Percentiles rank a stretch among this genome's conserved stretches.
Conservation (phyloP, 2,113 vertebrate species). For the Caranx melampygus region DNA sequence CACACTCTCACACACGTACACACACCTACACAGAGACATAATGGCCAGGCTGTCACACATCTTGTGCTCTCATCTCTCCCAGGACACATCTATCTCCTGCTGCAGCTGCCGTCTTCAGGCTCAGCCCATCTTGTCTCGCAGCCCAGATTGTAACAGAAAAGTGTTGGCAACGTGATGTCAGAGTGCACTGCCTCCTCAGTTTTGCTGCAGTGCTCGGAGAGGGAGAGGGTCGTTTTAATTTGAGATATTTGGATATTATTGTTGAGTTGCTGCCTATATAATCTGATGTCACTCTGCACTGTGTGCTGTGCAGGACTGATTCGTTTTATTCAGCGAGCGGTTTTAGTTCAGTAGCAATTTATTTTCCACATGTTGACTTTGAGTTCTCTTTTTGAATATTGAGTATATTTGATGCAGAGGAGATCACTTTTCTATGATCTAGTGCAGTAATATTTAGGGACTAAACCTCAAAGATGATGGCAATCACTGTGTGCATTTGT, state of each 20-base stretch:
- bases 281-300: not conserved
- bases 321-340: not conserved
- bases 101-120: conserved; percentile 37
- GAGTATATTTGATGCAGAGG: too few species aligned
- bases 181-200: conserved; percentile 5
- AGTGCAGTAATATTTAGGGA: too few species aligned
- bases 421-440: too few species aligned
- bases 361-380: too few species aligned
- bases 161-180: conserved; percentile 33
- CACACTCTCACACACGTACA: conserved; percentile 5
- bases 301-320: not conserved
- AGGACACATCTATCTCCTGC: conserved; percentile 48
- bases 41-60: conserved; percentile 13
- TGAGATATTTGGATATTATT: not conserved
- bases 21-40: not conserved
- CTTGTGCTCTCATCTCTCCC: conserved; percentile 40
- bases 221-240: not conserved
- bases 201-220: conserved; percentile 12
- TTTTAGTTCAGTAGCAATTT: too few species aligned
- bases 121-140: conserved; percentile 27
- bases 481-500: too few species aligned
- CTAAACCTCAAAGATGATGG: too few species aligned
- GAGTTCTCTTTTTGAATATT: too few species aligned
- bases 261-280: not conserved
- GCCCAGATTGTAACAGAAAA: conserved; percentile 14